These are phyloP conservation scores for Enteromius mattozi DNA, from an alignment of 2,797 vertebrate genomes.

Conservation along the genomic window DNA sequence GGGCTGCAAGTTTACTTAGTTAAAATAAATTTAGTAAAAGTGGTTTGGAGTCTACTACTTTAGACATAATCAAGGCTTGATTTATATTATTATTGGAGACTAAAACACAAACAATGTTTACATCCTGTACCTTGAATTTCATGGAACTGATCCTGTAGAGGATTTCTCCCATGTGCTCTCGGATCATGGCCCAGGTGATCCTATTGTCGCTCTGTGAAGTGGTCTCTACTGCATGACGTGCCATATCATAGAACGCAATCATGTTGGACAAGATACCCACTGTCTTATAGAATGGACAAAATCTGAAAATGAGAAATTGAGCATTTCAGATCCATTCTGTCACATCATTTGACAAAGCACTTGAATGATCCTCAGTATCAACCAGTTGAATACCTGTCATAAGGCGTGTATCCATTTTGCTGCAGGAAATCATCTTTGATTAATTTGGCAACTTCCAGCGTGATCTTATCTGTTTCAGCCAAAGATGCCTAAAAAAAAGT, in stretches of 20 bases:
- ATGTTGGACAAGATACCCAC: constrained; percentile 97
- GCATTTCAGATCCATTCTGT: not conserved
- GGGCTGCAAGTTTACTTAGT: not conserved
- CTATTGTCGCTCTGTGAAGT: constrained; percentile 95
- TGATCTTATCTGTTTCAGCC: constrained; percentile 98
- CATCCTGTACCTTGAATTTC: constrained; percentile 91
- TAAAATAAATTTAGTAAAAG: not conserved
- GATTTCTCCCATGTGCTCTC: constrained; percentile 93
- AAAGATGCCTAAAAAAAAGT: constrained; percentile 85
- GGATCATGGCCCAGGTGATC: constrained; percentile 96
- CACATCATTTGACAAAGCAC: not conserved
- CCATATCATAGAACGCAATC: constrained; percentile 97
- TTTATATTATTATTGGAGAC: not conserved
- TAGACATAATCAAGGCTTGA: not conserved
- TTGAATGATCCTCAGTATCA: not conserved
- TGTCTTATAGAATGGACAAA: constrained; percentile 98
- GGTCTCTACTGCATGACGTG: constrained; percentile 93
- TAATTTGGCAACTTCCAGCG: constrained; percentile 96
- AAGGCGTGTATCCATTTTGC: constrained; percentile 96
- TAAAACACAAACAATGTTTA: not conserved
- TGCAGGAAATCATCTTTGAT: constrained; percentile 98
- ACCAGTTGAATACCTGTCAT: constrained; percentile 80
- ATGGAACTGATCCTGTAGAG: constrained; percentile 93
- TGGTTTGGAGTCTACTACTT: not conserved
- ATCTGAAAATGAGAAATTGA: constrained; percentile 74